Percentiles rank a stretch among this genome's conserved stretches.
Evolutionary conservation across 2,113 vertebrate genomes (phyloP).

Genomic region (Illadopsis cleaveri): DNA sequence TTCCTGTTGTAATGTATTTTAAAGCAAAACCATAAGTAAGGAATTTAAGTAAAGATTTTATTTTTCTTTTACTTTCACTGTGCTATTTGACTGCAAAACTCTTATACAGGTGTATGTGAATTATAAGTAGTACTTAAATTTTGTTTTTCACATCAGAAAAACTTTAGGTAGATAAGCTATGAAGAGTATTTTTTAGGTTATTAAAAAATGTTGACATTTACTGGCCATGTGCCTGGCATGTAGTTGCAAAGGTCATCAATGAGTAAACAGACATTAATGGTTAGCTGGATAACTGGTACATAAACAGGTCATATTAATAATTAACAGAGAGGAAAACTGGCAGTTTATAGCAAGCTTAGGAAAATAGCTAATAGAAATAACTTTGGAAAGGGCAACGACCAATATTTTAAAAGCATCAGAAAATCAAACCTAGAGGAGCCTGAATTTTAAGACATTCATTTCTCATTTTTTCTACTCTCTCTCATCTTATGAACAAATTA

Average conservation of each 20-base stretch:
- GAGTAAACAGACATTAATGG: constrained; percentile 99
- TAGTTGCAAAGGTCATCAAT: constrained; percentile 92
- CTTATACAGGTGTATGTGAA: not conserved
- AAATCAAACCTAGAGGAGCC: constrained; percentile 70
- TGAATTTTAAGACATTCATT: constrained; percentile 47
- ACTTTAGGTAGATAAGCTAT: constrained; percentile 5
- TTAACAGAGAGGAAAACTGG: constrained; percentile 84
- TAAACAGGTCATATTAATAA: constrained; percentile 96
- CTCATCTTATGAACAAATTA: not conserved
- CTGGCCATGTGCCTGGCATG: constrained; percentile 80
- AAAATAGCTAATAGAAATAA: constrained; percentile 75
- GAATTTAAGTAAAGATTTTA: not conserved
- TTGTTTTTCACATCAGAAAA: not conserved
- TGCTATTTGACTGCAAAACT: not conserved
- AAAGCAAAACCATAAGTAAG: not conserved
- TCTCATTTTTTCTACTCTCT: not conserved
- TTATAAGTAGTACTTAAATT: not conserved
- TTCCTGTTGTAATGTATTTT: not conserved
- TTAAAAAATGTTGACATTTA: constrained; percentile 82
- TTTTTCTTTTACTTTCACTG: not conserved
- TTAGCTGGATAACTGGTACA: constrained; percentile 94
- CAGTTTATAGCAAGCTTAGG: constrained; percentile 59
- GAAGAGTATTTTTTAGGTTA: constrained; percentile 47
- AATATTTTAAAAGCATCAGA: constrained; percentile 74
- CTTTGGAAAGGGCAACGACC: constrained; percentile 72